These are phyloP conservation scores for Zaprionus nigranus DNA, from an alignment of 1,140 invertebrate genomes.

Conservation along the genomic window DNA sequence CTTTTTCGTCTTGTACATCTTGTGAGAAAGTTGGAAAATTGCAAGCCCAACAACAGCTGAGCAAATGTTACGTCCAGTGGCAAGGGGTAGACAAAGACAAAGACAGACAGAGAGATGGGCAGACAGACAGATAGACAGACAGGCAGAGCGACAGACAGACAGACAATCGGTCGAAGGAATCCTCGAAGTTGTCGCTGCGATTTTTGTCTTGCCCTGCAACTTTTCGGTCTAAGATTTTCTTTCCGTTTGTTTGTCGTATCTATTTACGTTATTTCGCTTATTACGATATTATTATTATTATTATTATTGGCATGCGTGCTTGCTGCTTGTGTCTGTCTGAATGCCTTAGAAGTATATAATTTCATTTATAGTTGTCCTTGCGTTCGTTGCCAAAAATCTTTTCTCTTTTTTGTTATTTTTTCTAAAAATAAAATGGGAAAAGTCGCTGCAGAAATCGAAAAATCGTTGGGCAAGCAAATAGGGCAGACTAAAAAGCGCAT, in stretches of 20 bases:
- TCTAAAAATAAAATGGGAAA: conserved; percentile 13
- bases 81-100: background rate
- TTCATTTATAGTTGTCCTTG: conserved; percentile 53
- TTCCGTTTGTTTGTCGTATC: conserved; percentile 52
- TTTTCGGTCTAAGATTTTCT: conserved; percentile 41
- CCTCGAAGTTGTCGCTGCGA: background rate
- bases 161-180: background rate
- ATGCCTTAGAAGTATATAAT: conserved; percentile 55
- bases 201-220: conserved; percentile 17
- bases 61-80: conserved; percentile 26
- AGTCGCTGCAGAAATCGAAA: conserved; percentile 51
- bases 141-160: background rate
- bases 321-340: conserved; percentile 11
- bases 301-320: conserved; percentile 31
- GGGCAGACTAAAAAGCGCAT: conserved; percentile 48
- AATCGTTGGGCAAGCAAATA: conserved; percentile 53
- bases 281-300: conserved; percentile 33
- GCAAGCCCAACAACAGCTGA: conserved; percentile 25
- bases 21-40: conserved; percentile 29
- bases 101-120: background rate
- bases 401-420: no score
- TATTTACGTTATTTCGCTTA: conserved; percentile 43
- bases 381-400: conserved; percentile 28
- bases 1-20: conserved; percentile 21
- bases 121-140: background rate